A percentile compares a stretch with the other conserved stretches of the same genome.
Conservation (phyloP, 2,797 vertebrate species). For the Mionectes olivaceus region DNA sequence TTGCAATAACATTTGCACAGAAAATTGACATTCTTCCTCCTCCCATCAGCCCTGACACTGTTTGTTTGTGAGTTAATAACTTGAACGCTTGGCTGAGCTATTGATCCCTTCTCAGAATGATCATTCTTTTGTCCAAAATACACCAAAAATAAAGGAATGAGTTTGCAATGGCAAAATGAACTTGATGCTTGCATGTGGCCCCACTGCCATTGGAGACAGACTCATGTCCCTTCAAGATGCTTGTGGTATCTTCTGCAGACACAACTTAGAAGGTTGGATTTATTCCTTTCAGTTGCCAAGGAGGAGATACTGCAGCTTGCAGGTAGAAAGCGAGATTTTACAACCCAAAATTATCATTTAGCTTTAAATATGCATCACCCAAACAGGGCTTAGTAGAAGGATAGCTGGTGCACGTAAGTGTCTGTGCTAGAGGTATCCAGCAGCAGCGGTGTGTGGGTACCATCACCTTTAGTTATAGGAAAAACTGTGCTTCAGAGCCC, state of each 20-base stretch:
- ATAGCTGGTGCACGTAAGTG: background rate
- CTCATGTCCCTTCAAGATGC: background rate
- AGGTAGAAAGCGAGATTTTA: background rate
- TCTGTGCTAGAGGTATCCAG: accelerated
- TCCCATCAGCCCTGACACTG: background rate
- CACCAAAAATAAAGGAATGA: background rate
- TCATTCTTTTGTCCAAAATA: slow-evolving; percentile 38
- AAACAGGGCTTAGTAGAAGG: background rate
- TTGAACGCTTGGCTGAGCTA: slow-evolving; percentile 34
- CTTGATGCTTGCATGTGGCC: accelerated
- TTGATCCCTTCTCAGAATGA: slow-evolving; percentile 40
- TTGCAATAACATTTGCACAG: slow-evolving; percentile 41
- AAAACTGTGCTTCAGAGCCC: background rate
- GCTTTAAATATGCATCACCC: background rate
- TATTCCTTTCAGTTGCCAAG: background rate
- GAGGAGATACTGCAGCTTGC: background rate
- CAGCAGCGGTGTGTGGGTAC: background rate
- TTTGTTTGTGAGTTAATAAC: slow-evolving; percentile 74
- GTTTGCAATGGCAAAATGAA: background rate
- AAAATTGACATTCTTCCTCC: slow-evolving; percentile 65
- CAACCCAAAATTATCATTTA: background rate
- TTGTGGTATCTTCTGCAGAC: accelerated
- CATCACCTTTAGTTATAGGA: background rate
- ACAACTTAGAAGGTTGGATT: accelerated
- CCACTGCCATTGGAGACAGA: background rate